A percentile compares a stretch with the other conserved stretches of the same genome.
Conservation (phyloP, 2,797 vertebrate species). For the Parotocinclus haroldoi region DNA sequence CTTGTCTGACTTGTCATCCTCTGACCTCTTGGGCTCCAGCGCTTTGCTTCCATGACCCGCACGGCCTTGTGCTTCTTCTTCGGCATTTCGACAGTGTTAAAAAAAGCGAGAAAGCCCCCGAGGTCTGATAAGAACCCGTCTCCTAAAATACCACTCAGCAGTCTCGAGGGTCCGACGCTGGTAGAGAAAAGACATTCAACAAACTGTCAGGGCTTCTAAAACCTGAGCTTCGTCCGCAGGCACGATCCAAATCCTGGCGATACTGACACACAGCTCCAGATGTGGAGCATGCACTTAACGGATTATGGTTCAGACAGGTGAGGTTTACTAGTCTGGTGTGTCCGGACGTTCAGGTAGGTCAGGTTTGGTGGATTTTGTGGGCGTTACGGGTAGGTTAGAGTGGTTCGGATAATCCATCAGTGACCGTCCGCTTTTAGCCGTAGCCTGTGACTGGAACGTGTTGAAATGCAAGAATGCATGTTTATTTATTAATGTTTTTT, state of each 20-base stretch:
- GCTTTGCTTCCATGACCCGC: slow-evolving; percentile 21
- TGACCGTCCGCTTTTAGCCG: no score
- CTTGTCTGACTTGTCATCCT: slow-evolving; percentile 42
- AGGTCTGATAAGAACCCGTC: slow-evolving; percentile 64
- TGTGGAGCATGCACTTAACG: no score
- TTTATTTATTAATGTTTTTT: no score
- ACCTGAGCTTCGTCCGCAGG: background rate
- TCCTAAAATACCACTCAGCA: slow-evolving; percentile 68
- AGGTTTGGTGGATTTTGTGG: no score
- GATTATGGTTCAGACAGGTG: no score
- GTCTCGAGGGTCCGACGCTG: slow-evolving; percentile 22
- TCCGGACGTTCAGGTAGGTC: no score
- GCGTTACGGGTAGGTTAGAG: no score
- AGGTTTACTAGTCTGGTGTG: no score
- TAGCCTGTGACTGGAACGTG: no score
- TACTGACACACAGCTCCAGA: no score
- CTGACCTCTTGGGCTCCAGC: slow-evolving; percentile 38
- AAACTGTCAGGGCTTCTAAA: slow-evolving; percentile 16
- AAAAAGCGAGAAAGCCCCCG: slow-evolving; percentile 51
- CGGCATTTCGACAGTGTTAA: slow-evolving; percentile 54
- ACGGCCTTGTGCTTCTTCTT: slow-evolving; percentile 52
- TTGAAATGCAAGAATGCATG: no score
- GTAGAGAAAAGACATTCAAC: slow-evolving; percentile 26
- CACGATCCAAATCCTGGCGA: background rate
- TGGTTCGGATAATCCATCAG: no score